A percentile compares a stretch with the other conserved stretches of the same genome.
phyloP scores from a whole-genome alignment of 2,113 vertebrate genomes.

The Pelobates fuscus region DNA sequence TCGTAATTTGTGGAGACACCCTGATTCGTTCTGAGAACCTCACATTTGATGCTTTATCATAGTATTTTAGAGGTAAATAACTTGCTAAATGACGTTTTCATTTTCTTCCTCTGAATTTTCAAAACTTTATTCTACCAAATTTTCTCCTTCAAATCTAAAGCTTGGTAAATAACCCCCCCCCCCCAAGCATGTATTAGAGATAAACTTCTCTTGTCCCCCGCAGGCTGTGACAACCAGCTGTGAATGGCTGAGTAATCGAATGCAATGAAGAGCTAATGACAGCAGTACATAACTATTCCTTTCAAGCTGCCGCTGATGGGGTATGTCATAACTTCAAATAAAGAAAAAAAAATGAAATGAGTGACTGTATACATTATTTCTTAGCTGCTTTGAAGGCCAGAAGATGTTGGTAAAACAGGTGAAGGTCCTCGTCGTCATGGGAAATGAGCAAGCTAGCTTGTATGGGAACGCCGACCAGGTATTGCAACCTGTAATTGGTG shows the following conservation, averaged over 20 bases:
- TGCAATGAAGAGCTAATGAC: not conserved
- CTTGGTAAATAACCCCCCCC: not conserved
- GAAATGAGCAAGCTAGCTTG: not conserved
- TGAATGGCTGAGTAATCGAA: conserved; percentile 46
- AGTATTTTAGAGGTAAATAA: no score
- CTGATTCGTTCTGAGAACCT: no score
- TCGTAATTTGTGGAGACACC: no score
- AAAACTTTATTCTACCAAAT: no score
- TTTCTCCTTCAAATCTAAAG: no score
- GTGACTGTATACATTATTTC: not conserved
- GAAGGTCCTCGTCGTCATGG: not conserved
- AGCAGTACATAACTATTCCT: conserved; percentile 26
- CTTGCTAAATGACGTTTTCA: no score
- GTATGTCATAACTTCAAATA: conserved; percentile 36
- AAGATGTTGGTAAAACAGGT: conserved; percentile 6
- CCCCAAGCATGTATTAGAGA: conserved; percentile 35
- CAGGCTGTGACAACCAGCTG: conserved; percentile 18
- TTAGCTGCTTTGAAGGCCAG: not conserved
- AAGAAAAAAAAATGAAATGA: not conserved
- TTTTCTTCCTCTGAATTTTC: no score
- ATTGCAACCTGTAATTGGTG: not conserved
- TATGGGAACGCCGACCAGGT: not conserved
- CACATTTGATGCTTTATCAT: no score
- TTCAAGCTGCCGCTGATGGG: conserved; percentile 20
- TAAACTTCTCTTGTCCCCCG: not conserved